Conservation (phyloP, 2,888 invertebrate genomes). For the Scelioninae gen. 2 region DNA sequence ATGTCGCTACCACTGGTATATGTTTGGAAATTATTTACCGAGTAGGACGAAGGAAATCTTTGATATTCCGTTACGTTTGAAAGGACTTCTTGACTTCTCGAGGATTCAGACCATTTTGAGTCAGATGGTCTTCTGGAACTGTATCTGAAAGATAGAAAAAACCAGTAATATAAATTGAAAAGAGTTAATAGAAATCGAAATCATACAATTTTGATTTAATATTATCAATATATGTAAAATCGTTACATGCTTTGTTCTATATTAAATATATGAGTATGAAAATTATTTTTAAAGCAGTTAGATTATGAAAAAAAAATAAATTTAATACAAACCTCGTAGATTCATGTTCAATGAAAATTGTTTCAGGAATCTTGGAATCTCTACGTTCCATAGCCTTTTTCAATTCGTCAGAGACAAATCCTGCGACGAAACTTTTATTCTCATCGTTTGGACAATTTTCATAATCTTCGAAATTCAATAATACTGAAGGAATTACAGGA, state of each 20-base stretch:
- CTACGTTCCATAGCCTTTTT: conserved; percentile 59
- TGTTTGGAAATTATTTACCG: conserved; percentile 71
- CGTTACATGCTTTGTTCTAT: no score
- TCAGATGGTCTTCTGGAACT: conserved; percentile 72
- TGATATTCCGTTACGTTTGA: conserved; percentile 67
- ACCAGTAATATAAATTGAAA: no score
- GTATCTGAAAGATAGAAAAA: conserved; percentile 60
- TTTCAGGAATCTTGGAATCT: conserved; percentile 63
- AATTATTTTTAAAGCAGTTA: no score
- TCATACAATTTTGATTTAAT: no score
- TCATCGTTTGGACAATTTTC: conserved; percentile 48
- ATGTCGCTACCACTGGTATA: conserved; percentile 70
- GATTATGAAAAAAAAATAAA: no score
- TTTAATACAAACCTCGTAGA: conserved; percentile 67
- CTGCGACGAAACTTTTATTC: conserved; percentile 13
- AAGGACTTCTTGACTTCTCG: conserved; percentile 71
- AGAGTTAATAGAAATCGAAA: no score
- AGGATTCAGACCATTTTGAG: conserved; percentile 73
- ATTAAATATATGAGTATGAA: no score
- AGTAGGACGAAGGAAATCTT: conserved; percentile 70
- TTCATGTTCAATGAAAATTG: conserved; percentile 70
- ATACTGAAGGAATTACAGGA: conserved; percentile 68
- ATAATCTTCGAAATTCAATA: conserved; percentile 69
- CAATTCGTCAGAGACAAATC: conserved; percentile 43
- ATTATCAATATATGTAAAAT: no score